Percentiles rank a stretch among this genome's conserved stretches.
phyloP scores from a whole-genome alignment of 2,797 vertebrate genomes.

The Xerus rutilus region DNA sequence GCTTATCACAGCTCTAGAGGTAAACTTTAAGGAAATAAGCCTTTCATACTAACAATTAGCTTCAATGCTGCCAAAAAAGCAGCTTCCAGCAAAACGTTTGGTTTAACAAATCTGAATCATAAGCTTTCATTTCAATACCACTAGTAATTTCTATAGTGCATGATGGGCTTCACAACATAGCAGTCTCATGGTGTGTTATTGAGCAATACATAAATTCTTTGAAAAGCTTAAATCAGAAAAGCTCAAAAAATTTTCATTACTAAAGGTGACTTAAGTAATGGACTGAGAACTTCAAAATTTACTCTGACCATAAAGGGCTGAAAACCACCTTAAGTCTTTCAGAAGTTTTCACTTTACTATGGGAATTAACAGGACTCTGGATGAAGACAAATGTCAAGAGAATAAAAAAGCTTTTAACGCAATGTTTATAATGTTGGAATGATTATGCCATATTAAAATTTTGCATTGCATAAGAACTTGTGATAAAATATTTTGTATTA shows the following conservation, averaged over 20 bases:
- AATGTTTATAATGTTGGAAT: slow-evolving; percentile 23
- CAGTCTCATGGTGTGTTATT: neutral
- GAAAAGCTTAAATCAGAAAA: slow-evolving; percentile 19
- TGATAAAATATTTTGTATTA: slow-evolving; percentile 60
- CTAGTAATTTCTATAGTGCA: neutral
- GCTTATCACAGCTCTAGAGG: neutral
- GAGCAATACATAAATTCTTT: neutral
- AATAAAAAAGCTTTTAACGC: neutral
- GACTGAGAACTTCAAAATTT: neutral
- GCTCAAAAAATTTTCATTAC: slow-evolving; percentile 1
- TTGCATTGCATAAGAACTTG: slow-evolving; percentile 53
- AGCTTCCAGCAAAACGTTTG: neutral
- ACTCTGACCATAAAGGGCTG: neutral
- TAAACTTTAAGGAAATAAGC: neutral
- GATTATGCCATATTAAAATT: slow-evolving; percentile 40
- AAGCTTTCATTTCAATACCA: slow-evolving; percentile 23
- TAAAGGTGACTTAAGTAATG: neutral
- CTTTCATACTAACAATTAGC: neutral
- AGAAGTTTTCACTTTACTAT: neutral
- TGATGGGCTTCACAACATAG: neutral
- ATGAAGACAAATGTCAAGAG: neutral
- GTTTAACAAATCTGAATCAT: neutral
- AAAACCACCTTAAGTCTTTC: neutral
- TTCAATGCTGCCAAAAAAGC: neutral
- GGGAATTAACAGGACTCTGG: neutral